phyloP scores from a whole-genome alignment of 2,113 vertebrate genomes.

The Indicator indicator region DNA sequence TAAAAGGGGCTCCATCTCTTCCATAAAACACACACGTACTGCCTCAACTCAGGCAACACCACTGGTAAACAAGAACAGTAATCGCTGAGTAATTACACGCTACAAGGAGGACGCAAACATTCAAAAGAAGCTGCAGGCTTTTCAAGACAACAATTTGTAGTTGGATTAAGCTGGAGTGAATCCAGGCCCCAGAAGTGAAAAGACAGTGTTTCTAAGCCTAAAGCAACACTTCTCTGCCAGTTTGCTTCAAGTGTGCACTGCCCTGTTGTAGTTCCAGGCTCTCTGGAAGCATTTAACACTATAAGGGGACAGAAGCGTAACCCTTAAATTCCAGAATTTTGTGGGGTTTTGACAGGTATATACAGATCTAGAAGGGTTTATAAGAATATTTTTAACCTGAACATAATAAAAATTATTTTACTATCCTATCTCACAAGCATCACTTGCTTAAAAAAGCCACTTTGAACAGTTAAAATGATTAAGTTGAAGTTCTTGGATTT shows the following conservation, averaged over 20 bases:
- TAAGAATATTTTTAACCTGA: not conserved
- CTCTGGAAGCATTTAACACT: slow-evolving; percentile 49
- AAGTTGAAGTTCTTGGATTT: slow-evolving; percentile 23
- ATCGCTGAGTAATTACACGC: slow-evolving; percentile 1
- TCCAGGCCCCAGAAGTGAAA: slow-evolving; percentile 53
- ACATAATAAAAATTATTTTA: not conserved
- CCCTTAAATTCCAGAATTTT: not conserved
- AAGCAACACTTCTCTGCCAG: slow-evolving; percentile 65
- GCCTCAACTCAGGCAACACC: not conserved
- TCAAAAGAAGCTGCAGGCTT: slow-evolving; percentile 29
- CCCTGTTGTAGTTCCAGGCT: slow-evolving; percentile 35
- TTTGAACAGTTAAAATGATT: slow-evolving; percentile 10
- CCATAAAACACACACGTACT: slow-evolving; percentile 9
- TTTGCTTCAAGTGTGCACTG: slow-evolving; percentile 10
- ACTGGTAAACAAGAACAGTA: slow-evolving; percentile 34
- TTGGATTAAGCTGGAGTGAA: slow-evolving; percentile 63
- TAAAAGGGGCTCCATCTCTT: not conserved
- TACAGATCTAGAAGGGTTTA: not conserved
- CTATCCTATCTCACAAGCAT: not conserved
- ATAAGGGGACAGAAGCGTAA: slow-evolving; percentile 13
- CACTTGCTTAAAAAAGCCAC: not conserved
- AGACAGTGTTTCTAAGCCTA: slow-evolving; percentile 39
- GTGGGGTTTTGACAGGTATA: not conserved
- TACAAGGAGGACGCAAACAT: not conserved
- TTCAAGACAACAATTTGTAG: slow-evolving; percentile 65